phyloP scores from a whole-genome alignment of 2,113 vertebrate species.

The Phalacrocorax brasilianus region DNA sequence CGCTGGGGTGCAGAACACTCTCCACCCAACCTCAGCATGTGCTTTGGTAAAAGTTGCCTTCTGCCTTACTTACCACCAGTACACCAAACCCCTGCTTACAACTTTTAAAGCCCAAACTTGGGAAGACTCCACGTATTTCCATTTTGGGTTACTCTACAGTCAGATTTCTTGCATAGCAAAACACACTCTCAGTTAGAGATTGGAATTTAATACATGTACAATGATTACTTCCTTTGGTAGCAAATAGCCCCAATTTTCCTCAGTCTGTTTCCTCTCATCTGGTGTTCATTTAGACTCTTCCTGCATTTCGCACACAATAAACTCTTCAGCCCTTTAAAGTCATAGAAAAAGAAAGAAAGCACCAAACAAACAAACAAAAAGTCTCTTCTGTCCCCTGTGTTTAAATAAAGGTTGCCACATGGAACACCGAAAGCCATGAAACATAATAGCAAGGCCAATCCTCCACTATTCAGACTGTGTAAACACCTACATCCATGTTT shows the following conservation, averaged over 20 bases:
- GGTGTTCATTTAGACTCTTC: slow-evolving; percentile 63
- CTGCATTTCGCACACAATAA: slow-evolving; percentile 55
- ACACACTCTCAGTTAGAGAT: neutral
- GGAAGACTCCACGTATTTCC: neutral
- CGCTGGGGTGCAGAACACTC: neutral
- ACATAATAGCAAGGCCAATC: neutral
- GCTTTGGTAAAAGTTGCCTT: neutral
- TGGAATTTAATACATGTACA: slow-evolving; percentile 55
- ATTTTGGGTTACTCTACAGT: neutral
- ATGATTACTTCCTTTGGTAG: slow-evolving; percentile 60
- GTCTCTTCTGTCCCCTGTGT: neutral
- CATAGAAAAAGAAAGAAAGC: slow-evolving; percentile 9
- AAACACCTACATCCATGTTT: neutral
- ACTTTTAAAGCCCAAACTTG: neutral
- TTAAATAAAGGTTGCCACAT: slow-evolving; percentile 15
- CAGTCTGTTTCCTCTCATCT: slow-evolving; percentile 63
- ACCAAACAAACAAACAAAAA: slow-evolving; percentile 30
- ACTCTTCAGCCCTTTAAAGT: slow-evolving; percentile 3
- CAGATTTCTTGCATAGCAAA: slow-evolving; percentile 20
- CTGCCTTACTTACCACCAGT: neutral
- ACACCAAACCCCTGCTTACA: neutral
- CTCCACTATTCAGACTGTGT: neutral
- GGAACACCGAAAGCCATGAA: neutral
- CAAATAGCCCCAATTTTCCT: slow-evolving; percentile 66
- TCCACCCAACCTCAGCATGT: neutral